These are phyloP conservation scores for Cacoxenus indagator DNA, from an alignment of 2,888 invertebrate species.

Conservation along the genomic window DNA sequence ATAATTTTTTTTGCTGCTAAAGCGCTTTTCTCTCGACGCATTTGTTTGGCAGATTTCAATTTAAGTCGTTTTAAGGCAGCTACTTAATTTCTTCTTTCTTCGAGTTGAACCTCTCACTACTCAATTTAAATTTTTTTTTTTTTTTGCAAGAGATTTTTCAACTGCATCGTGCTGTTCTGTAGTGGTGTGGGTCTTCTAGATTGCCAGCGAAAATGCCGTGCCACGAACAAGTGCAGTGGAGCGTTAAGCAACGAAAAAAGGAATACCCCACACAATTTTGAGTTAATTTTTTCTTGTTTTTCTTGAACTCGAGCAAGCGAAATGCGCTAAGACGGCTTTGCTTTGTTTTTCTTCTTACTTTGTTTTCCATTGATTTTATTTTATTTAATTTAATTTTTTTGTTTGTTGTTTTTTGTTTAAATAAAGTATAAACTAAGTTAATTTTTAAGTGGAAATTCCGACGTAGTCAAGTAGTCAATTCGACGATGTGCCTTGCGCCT, in stretches of 20 bases:
- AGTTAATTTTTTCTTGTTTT: not conserved
- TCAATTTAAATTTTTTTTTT: no score
- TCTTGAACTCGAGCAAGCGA: not conserved
- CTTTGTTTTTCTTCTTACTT: not conserved
- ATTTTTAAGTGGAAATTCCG: constrained; percentile 41
- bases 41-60: constrained; percentile 1
- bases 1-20: not conserved
- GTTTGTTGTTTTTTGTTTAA: not conserved
- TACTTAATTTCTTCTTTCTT: constrained; percentile 12
- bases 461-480: constrained; percentile 11
- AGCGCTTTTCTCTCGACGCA: not conserved
- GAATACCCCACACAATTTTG: not conserved
- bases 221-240: not conserved
- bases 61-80: not conserved
- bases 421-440: constrained; percentile 40
- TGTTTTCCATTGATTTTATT: not conserved
- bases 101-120: not conserved
- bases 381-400: not conserved
- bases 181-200: not conserved
- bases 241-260: not conserved
- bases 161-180: not conserved
- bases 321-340: not conserved
- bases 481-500: no score
- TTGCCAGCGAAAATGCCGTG: not conserved
- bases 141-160: no score